Base-by-base conservation (phyloP, 2,113 vertebrate species). In the Misgurnus mizolepis region DNA sequence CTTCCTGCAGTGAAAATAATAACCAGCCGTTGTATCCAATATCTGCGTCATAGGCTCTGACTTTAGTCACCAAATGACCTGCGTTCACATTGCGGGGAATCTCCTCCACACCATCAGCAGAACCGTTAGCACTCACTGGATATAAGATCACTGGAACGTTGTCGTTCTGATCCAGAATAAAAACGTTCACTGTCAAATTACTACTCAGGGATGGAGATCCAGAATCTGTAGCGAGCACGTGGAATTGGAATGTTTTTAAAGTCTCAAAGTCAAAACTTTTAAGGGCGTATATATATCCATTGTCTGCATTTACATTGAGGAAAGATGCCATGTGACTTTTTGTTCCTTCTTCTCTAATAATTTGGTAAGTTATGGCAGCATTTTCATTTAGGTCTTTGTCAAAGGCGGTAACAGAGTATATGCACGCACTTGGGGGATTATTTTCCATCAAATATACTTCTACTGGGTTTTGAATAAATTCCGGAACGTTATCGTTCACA, bases 81-180 rank as follows among this genome's bases (percentile, higher is more conserved):
- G 76, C 9, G 22, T 76, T 80, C 6, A 73, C 69, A 68, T 80
- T 55, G 27, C 75, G 75, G n/a, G 73, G 71, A 71, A 83, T 71
- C 82, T 86, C 81, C 64, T 83, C 81, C 69, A 81, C 74, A 43
- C 78, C 81, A 60, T 85, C 79, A 82, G 71, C 80, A 34, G 76
- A 75, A 45, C 87, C 84, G 62, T 83, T 84, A 72, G 58, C 49
- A 8, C 55, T 80, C 40, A 82, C 39, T n/a, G 87, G 85, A 67
- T 74, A 79, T 62, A 85, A 49, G 67, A 86, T 83, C 43, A 87
- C 64, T 9, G 86, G 87, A 53, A 60, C 67, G 27, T 88, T 88
- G 67, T 88, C 87, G 67, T 88, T 88, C 77, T 85, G 80, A 73
- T 88, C 87, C 67, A 88, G 39, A 68, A 88, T 83, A 14, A 80